A percentile compares a stretch with the other conserved stretches of the same genome.
phyloP scores from a whole-genome alignment of 2,113 vertebrate genomes.

The Diadophis punctatus region DNA sequence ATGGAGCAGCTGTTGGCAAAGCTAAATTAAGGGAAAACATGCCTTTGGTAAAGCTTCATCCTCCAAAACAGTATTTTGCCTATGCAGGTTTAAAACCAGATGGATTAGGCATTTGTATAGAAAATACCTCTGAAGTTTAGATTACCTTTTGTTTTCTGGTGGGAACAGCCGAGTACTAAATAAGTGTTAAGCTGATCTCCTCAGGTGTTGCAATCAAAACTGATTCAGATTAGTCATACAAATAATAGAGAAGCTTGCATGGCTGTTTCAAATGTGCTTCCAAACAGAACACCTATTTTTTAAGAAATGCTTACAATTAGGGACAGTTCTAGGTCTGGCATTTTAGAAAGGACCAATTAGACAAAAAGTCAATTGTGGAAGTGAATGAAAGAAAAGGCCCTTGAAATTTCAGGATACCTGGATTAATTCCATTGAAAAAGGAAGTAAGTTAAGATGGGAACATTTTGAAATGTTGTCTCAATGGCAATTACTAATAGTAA shows the following conservation, averaged over 20 bases:
- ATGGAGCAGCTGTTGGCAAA: neutral
- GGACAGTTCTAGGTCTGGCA: neutral
- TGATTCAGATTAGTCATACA: slow-evolving; percentile 10
- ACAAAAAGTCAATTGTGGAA: neutral
- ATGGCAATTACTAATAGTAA: neutral
- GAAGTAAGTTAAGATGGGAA: neutral
- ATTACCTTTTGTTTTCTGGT: slow-evolving; percentile 37
- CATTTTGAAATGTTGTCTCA: neutral
- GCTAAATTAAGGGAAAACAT: neutral
- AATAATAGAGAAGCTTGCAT: neutral
- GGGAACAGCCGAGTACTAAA: slow-evolving; percentile 12
- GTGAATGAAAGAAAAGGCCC: neutral
- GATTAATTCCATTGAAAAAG: neutral
- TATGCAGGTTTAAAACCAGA: slow-evolving; percentile 30
- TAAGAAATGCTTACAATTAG: neutral
- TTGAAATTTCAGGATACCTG: neutral
- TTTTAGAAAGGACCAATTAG: neutral
- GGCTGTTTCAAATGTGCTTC: neutral
- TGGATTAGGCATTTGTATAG: slow-evolving; percentile 1
- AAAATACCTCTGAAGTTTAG: slow-evolving; percentile 14
- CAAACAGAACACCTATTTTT: neutral
- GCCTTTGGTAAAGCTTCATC: slow-evolving; percentile 12
- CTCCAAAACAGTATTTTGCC: slow-evolving; percentile 22
- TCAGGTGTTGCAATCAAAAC: slow-evolving; percentile 30
- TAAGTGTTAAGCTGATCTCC: slow-evolving; percentile 29